Evolutionary conservation across 2,888 invertebrate genomes (phyloP).

Genomic region (Cerastoderma edule): DNA sequence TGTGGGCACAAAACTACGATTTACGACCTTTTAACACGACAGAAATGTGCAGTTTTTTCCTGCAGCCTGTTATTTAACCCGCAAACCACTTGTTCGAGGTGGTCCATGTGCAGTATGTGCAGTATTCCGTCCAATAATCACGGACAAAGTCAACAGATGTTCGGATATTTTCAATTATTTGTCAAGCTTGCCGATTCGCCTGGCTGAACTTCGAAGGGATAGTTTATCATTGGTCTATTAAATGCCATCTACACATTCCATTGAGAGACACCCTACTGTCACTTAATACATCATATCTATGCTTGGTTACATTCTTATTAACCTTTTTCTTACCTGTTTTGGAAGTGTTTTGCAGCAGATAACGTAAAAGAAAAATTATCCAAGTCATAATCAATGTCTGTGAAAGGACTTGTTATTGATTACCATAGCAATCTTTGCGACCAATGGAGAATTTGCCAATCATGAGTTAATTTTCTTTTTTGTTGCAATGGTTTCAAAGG

Average conservation of each 20-base stretch:
- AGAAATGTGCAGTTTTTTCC: slow-evolving; percentile 19
- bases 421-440: too few species aligned
- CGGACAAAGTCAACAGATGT: slow-evolving; percentile 15
- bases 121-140: not conserved
- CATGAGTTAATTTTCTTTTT: too few species aligned
- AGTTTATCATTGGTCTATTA: slow-evolving; percentile 23
- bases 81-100: not conserved
- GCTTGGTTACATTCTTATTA: slow-evolving; percentile 13
- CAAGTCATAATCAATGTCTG: too few species aligned
- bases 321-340: too few species aligned
- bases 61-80: slow-evolving; percentile 13
- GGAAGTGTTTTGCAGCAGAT: too few species aligned
- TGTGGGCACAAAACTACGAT: slow-evolving; percentile 13
- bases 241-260: slow-evolving; percentile 24
- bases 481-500: too few species aligned
- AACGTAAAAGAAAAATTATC: too few species aligned
- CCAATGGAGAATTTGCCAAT: too few species aligned
- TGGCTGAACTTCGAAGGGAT: slow-evolving; percentile 18
- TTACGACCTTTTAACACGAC: slow-evolving; percentile 17
- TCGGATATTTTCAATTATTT: slow-evolving; percentile 10
- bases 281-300: slow-evolving; percentile 26
- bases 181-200: slow-evolving; percentile 10
- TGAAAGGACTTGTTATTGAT: too few species aligned
- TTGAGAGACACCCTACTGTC: slow-evolving; percentile 23
- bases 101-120: not conserved